phyloP scores from a whole-genome alignment of 2,113 vertebrate genomes.

The Tachuris rubrigastra region DNA sequence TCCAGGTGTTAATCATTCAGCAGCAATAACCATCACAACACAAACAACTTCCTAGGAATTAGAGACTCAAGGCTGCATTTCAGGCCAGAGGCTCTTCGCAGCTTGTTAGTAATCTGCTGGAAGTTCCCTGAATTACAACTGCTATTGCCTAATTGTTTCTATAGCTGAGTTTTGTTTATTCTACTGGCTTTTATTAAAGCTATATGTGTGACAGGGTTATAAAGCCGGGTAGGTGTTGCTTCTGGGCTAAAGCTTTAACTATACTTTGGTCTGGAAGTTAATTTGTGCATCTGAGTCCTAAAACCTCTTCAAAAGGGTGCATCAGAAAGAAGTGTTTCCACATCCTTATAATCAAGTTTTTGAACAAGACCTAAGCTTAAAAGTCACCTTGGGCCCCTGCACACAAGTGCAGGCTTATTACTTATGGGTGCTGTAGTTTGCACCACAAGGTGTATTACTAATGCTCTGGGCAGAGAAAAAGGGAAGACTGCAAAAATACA shows the following conservation, averaged over 20 bases:
- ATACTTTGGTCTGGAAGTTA: slow-evolving; percentile 18
- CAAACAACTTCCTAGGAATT: slow-evolving; percentile 21
- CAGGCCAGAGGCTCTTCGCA: slow-evolving; percentile 7
- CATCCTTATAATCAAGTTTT: slow-evolving; percentile 3
- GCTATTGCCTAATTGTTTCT: slow-evolving; percentile 20
- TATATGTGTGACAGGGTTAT: not conserved
- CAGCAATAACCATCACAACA: slow-evolving; percentile 18
- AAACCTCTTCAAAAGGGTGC: slow-evolving; percentile 22
- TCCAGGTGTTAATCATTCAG: slow-evolving; percentile 14
- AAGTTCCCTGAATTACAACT: slow-evolving; percentile 11
- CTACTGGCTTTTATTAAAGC: not conserved
- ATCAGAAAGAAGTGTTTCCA: not conserved
- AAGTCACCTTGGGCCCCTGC: not conserved
- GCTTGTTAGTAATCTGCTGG: not conserved
- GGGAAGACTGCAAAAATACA: not conserved
- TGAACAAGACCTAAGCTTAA: not conserved
- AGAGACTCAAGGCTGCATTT: slow-evolving; percentile 29
- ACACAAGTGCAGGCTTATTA: not conserved
- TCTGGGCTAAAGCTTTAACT: slow-evolving; percentile 26
- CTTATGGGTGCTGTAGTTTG: not conserved
- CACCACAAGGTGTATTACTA: not conserved
- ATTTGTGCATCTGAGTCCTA: slow-evolving; percentile 41
- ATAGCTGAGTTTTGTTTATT: slow-evolving; percentile 41
- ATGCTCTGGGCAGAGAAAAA: not conserved
- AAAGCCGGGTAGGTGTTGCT: slow-evolving; percentile 29